Evolutionary conservation across 1,140 invertebrate genomes (phyloP), one percentile per base, ranked within the genome.

Genomic region (Rhagoletis zephyria): DNA sequence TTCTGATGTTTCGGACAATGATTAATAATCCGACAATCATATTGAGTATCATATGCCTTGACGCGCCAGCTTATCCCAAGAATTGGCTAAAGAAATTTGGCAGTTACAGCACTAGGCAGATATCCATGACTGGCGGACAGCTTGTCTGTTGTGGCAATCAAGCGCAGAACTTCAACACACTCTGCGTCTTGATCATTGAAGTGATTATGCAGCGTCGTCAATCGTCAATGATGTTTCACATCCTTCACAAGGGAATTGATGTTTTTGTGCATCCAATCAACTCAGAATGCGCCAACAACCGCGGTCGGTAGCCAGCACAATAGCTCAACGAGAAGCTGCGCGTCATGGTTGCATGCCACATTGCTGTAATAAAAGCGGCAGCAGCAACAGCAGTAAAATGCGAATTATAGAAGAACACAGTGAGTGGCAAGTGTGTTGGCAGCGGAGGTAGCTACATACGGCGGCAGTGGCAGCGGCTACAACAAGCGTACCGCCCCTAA

Each of bases 401-500:
- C 74, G 74, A 51, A 81, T 56, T 81, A 51, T 9, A 81, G 48
- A 81, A 59, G n/a, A 81, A 19, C 45, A 56, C 74, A 56, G 74
- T 81, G 48, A 30, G 19, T n/a, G n/a, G n/a, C n/a, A n/a, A n/a
- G n/a, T 30, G 74, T 14, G 61, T 45, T n/a, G n/a, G 16, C 74
- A 56, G 74, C 74, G 48, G 74, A 30, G 30, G 30, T 30, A 30
- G 30, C 30, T 10, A 30, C 65, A n/a, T n/a, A n/a, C n/a, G n/a
- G n/a, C n/a, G n/a, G n/a, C n/a, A 16, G 74, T n/a, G n/a, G 16
- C 74, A 56, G 74, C 74, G 48, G 74, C 45, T 59, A 48, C 74
- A 81, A 81, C 19, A 81, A 81, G 48, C 74, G 48, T 81, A 81
- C 74, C 74, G 74, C 74, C 74, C 74, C 74, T 81, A 81, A 81